These are phyloP conservation scores for Ifrita kowaldi DNA, from an alignment of 2,113 vertebrate species.

Conservation along the genomic window DNA sequence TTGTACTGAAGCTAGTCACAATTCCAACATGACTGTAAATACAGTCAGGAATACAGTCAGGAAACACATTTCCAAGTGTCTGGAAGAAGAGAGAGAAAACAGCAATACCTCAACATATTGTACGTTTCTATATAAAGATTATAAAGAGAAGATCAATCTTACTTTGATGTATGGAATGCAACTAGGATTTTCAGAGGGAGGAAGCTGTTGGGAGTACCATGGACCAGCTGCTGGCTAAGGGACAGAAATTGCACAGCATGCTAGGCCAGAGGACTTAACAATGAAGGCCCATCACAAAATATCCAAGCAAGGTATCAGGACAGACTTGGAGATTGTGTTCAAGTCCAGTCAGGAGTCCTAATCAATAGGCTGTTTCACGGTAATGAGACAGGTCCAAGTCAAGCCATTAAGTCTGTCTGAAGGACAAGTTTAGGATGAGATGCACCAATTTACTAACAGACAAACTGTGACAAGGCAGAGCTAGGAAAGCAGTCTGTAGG, in stretches of 20 bases:
- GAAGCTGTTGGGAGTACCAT: neutral
- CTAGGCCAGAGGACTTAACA: neutral
- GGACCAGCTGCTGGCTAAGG: neutral
- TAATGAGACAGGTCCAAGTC: neutral
- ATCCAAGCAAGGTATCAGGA: neutral
- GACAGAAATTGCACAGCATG: neutral
- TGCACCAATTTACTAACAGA: neutral
- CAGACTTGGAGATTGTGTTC: neutral
- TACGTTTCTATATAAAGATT: neutral
- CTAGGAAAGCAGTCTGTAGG: neutral
- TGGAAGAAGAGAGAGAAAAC: neutral
- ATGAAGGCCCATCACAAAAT: neutral
- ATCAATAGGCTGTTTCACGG: neutral
- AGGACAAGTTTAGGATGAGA: neutral
- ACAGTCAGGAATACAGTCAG: neutral
- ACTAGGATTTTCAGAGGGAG: neutral
- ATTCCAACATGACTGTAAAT: neutral
- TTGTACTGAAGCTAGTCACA: neutral
- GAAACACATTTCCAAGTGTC: neutral
- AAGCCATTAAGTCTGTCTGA: neutral
- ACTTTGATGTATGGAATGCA: neutral
- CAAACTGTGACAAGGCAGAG: neutral
- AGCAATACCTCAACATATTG: neutral
- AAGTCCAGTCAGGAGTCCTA: neutral
- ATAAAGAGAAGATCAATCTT: neutral